Evolutionary conservation across 2,888 invertebrate genomes (phyloP).

Genomic region (Congeria kusceri): DNA sequence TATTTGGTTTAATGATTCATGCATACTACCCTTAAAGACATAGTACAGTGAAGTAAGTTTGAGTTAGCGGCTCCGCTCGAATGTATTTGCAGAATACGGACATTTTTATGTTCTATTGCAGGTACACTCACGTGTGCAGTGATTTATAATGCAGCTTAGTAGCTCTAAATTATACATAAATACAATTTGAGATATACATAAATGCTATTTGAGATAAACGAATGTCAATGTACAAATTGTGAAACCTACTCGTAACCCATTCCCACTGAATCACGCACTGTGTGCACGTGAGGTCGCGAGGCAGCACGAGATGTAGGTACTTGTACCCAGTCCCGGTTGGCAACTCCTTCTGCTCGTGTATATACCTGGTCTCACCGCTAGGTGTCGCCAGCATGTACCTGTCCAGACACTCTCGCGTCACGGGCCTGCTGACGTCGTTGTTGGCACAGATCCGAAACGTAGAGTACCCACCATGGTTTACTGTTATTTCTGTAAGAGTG

Average conservation of each 20-base stretch:
- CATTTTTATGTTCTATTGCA: no score
- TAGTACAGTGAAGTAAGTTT: no score
- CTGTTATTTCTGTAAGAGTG: slow-evolving; percentile 70
- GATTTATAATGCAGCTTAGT: no score
- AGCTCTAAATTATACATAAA: no score
- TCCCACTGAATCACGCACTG: slow-evolving; percentile 71
- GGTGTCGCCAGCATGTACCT: slow-evolving; percentile 42
- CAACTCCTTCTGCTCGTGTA: slow-evolving; percentile 16
- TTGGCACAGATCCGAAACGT: slow-evolving; percentile 81
- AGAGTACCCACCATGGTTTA: slow-evolving; percentile 79
- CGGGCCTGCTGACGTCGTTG: slow-evolving; percentile 61
- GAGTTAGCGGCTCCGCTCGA: no score
- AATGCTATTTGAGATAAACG: no score
- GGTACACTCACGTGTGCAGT: no score
- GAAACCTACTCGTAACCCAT: slow-evolving; percentile 28
- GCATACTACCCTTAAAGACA: no score
- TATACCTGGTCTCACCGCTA: slow-evolving; percentile 46
- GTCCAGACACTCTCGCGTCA: slow-evolving; percentile 75
- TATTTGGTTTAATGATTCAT: not conserved
- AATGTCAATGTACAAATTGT: no score
- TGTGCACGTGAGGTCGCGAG: slow-evolving; percentile 52
- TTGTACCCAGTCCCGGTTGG: slow-evolving; percentile 34
- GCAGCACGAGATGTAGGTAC: slow-evolving; percentile 45
- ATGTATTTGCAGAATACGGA: no score
- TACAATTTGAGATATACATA: no score